Base-by-base conservation (phyloP, 2,113 vertebrate species). In the Himantopus leucocephalus region DNA sequence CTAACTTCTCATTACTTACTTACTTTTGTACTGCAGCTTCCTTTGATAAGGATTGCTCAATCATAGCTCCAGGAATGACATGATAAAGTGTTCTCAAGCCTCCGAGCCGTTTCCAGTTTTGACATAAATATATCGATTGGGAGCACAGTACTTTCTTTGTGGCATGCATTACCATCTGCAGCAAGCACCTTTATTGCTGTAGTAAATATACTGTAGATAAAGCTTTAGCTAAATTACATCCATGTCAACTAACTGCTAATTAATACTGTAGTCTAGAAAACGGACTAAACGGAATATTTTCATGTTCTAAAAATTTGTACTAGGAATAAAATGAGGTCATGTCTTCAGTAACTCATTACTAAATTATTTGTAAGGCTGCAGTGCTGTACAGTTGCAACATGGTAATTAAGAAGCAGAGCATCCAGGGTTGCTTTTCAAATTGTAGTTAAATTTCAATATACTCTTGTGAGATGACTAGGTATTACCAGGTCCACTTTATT, bases 381-480 rank as follows among this genome's bases (percentile, higher is more conserved):
- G 66, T 62, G 68, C 77, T 85, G 43, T 58, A 58, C 52, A 48
- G 23, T 70, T 85, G 70, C 35, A 58, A 22, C 10, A 32, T 21
- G 14, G 55, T 89, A 95, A 97, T 94, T 95, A 96, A 96, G 47
- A 95, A 72, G 10, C 66, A 53, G 62, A 72, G 53, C 58, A 73
- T 82, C 39, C 64, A 59, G 13, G 48, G 15, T 23, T 70, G 50
- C 72, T 87, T 76, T 90, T 72, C 70, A 79, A 85, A 78, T 30
- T 78, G 53, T 87, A 89, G 22, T 94, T 95, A 95, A 82, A 23
- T 66, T 94, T 82, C 77, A 76, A 5, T 24, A 21, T 82, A 50
- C 29, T 59, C 88, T 82, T 79, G 48, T 88, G 92, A 82, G 20
- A 85, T 70, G 9, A 52, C 22, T 67, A 8, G 14, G 9, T 82